phyloP scores from a whole-genome alignment of 1,140 invertebrate species.

The Brachionus rubens region DNA sequence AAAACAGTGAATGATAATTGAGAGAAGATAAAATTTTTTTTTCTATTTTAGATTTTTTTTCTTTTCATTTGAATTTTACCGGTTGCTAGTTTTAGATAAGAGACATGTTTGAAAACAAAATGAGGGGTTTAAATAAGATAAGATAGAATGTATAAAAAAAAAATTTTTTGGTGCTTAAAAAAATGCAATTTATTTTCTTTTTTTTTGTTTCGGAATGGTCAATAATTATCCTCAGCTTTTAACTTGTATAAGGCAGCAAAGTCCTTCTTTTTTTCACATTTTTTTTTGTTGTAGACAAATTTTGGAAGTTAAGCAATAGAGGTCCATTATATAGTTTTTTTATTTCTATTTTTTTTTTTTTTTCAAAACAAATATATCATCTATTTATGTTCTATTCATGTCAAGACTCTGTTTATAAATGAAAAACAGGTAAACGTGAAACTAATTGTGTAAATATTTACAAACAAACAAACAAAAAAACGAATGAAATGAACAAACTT shows the following conservation, averaged over 20 bases:
- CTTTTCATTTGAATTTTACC: constrained; percentile 20
- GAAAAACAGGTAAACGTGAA: background rate
- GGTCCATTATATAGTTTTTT: no score
- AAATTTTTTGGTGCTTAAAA: constrained; percentile 23
- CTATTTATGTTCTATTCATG: background rate
- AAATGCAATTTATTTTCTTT: background rate
- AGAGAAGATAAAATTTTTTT: constrained; percentile 2
- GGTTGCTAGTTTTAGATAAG: constrained; percentile 28
- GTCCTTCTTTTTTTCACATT: background rate
- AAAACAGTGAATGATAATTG: constrained; percentile 19
- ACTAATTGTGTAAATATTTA: constrained; percentile 24
- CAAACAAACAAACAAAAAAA: no score
- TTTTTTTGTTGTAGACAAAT: constrained; percentile 31
- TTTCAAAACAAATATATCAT: background rate
- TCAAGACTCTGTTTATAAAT: background rate
- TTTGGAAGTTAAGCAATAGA: background rate
- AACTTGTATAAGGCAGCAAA: background rate
- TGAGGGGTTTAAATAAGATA: constrained; percentile 4
- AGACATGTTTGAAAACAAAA: no score
- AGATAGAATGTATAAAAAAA: background rate
- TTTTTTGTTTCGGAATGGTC: background rate
- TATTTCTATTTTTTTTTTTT: no score
- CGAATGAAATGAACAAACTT: constrained; percentile 12
- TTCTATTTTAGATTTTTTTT: background rate
- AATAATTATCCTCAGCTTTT: constrained; percentile 26